Evolutionary conservation across 2,888 invertebrate species (phyloP).

Genomic region (Alloplasta piceator): DNA sequence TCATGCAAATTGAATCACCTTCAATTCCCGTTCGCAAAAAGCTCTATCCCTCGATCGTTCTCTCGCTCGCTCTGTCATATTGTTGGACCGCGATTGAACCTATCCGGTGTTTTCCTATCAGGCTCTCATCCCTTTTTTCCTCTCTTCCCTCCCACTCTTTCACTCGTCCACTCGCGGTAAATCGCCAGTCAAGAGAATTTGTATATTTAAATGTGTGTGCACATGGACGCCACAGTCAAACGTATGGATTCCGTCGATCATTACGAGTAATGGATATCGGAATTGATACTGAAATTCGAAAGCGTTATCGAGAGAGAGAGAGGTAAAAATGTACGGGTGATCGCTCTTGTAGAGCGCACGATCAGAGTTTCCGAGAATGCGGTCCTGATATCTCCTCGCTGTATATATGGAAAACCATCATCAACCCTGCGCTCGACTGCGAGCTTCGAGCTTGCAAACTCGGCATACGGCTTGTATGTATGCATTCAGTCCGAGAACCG

Average conservation of each 20-base stretch:
- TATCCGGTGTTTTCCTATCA: not conserved
- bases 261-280: constrained; percentile 70
- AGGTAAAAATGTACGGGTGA: constrained; percentile 51
- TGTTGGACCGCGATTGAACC: not conserved
- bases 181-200: constrained; percentile 55
- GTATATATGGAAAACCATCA: constrained; percentile 44
- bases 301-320: constrained; percentile 30
- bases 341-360: constrained; percentile 43
- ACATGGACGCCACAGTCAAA: constrained; percentile 55
- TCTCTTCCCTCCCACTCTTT: not conserved
- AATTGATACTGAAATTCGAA: constrained; percentile 62
- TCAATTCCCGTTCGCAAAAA: constrained; percentile 42
- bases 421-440: constrained; percentile 21
- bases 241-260: constrained; percentile 66
- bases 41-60: not conserved
- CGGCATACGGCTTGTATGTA: constrained; percentile 25
- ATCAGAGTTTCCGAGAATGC: constrained; percentile 64
- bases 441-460: constrained; percentile 27
- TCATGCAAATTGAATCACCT: constrained; percentile 71
- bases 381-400: constrained; percentile 39
- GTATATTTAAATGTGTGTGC: constrained; percentile 64
- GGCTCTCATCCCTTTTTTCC: not conserved
- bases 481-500: constrained; percentile 49
- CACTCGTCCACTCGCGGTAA: not conserved
- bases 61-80: not conserved